Evolutionary conservation across 2,113 vertebrate genomes (phyloP).

Genomic region (Rousettus leschenaultii): DNA sequence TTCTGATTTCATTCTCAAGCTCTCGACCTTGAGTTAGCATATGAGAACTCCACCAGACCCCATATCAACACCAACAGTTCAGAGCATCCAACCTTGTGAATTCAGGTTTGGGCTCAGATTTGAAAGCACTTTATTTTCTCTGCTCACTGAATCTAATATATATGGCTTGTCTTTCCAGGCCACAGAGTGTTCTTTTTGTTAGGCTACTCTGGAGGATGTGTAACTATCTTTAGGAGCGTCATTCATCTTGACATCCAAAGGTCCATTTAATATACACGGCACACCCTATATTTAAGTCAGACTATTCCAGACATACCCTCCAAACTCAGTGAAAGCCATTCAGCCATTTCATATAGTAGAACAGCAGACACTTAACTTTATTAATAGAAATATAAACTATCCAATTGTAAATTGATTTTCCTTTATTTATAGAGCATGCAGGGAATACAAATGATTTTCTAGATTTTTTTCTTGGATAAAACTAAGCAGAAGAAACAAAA

Average conservation of each 20-base stretch:
- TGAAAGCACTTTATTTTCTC: not conserved
- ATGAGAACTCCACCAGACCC: not conserved
- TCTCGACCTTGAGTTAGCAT: too few relatives aligned
- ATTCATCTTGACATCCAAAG: not conserved
- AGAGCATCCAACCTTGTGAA: too few relatives aligned
- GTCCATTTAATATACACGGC: not conserved
- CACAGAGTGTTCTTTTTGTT: not conserved
- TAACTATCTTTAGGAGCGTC: not conserved
- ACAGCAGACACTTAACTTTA: slow-evolving; percentile 9
- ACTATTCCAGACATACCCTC: not conserved
- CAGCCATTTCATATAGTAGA: not conserved
- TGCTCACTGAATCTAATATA: not conserved
- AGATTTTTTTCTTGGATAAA: not conserved
- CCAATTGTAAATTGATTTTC: not conserved
- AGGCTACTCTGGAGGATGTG: not conserved
- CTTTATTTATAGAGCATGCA: not conserved
- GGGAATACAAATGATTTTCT: not conserved
- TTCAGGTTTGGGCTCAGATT: not conserved
- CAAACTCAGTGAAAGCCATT: not conserved
- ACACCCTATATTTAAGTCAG: not conserved
- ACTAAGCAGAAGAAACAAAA: slow-evolving; percentile 35
- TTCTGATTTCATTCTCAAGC: not conserved
- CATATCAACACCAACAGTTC: not conserved
- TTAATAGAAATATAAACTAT: not conserved
- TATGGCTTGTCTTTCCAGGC: not conserved